Conservation (phyloP, 2,113 vertebrate species). For the Corythoichthys intestinalis region DNA sequence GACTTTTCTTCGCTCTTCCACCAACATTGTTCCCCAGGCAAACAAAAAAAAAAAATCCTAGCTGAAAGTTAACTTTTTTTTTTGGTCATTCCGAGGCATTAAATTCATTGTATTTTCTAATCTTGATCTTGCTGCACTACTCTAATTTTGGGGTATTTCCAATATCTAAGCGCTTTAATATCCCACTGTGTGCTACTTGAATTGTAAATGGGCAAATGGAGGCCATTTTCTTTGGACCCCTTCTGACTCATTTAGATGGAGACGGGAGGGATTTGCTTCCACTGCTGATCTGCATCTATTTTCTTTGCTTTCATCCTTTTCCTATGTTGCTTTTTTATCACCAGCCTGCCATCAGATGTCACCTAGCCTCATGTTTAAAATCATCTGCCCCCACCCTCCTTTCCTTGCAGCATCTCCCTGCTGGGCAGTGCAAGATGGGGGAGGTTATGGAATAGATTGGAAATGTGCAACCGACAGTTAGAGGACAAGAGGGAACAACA, state of each 20-base stretch:
- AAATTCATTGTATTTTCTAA: constrained; percentile 37
- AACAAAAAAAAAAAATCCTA: constrained; percentile 54
- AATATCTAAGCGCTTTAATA: constrained; percentile 29
- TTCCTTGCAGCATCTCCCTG: constrained; percentile 74
- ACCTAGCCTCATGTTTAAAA: constrained; percentile 78
- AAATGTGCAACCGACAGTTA: constrained; percentile 15
- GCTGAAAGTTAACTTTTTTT: constrained; percentile 61
- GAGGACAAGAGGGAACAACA: constrained; percentile 24
- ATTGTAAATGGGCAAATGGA: constrained; percentile 53
- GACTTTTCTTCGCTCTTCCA: constrained; percentile 60
- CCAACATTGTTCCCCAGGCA: constrained; percentile 66
- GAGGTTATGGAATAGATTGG: constrained; percentile 25
- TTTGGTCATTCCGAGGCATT: constrained; percentile 20
- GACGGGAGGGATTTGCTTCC: constrained; percentile 57
- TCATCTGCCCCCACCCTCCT: constrained; percentile 79
- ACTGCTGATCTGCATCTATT: constrained; percentile 66
- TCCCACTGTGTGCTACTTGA: constrained; percentile 45
- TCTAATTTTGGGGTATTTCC: neutral
- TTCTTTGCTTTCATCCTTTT: constrained; percentile 66
- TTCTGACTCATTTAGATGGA: constrained; percentile 58
- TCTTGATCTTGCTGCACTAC: constrained; percentile 8
- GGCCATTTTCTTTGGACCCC: constrained; percentile 61
- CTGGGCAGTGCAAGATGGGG: constrained; percentile 28
- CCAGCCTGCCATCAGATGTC: constrained; percentile 55
- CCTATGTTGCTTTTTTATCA: constrained; percentile 62